phyloP scores from a whole-genome alignment of 2,113 vertebrate species.

The Saccopteryx leptura region DNA sequence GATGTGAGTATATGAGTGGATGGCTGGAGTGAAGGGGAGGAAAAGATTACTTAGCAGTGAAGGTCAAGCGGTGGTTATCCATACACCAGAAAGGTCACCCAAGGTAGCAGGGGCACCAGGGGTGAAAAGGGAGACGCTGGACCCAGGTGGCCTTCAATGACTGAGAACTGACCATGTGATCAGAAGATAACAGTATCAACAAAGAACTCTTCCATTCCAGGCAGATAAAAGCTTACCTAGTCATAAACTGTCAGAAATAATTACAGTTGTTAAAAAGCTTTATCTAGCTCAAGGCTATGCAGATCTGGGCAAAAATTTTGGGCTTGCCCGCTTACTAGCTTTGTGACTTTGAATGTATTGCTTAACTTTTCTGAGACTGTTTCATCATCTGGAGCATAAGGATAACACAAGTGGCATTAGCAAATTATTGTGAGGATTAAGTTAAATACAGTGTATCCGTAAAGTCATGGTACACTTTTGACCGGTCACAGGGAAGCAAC shows the following conservation, averaged over 20 bases:
- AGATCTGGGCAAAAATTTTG: not conserved
- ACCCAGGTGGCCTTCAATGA: not conserved
- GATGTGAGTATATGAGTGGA: not conserved
- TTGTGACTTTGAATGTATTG: not conserved
- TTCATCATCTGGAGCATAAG: not conserved
- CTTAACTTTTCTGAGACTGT: constrained; percentile 26
- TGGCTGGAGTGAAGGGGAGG: not conserved
- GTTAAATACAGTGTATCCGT: too few relatives aligned
- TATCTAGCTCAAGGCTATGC: not conserved
- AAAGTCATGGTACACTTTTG: too few relatives aligned
- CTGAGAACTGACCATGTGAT: not conserved
- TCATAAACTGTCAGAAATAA: not conserved
- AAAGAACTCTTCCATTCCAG: not conserved
- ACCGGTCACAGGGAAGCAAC: too few relatives aligned
- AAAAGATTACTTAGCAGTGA: not conserved
- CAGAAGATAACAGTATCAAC: not conserved
- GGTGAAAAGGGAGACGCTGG: not conserved
- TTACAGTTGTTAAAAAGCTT: not conserved
- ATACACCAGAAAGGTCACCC: constrained; percentile 17
- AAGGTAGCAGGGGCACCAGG: not conserved
- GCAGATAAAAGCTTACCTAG: not conserved
- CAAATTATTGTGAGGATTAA: not conserved
- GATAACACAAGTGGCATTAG: not conserved
- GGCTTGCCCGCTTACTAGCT: not conserved
- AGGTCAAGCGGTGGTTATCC: not conserved